These are phyloP conservation scores for Acanthaster planci DNA, from an alignment of 35 echinoderm and acorn worm genomes.

Conservation along the genomic window DNA sequence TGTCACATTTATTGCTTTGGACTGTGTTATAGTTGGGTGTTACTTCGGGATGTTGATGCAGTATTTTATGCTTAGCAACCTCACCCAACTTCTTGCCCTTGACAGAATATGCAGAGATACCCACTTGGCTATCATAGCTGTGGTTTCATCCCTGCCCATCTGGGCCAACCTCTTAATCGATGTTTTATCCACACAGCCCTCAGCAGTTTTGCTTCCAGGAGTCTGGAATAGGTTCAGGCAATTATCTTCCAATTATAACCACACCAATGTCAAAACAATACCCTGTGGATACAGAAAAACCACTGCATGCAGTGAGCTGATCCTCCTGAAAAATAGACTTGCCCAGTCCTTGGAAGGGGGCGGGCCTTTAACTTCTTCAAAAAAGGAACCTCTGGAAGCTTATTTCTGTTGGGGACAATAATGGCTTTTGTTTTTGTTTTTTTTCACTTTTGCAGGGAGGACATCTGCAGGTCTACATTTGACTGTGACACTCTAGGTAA, in stretches of 20 bases:
- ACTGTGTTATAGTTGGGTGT: too few species aligned
- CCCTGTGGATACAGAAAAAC: background rate
- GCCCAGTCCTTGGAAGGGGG: background rate
- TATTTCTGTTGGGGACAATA: background rate
- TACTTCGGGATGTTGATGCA: too few species aligned
- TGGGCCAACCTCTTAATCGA: too few species aligned
- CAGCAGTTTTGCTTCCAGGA: too few species aligned
- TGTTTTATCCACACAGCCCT: too few species aligned
- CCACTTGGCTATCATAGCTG: too few species aligned
- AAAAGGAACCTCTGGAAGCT: background rate
- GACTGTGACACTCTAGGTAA: slow-evolving; percentile 78
- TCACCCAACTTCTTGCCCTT: too few species aligned
- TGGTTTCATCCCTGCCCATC: too few species aligned
- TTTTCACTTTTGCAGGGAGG: slow-evolving; percentile 58
- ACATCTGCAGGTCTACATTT: slow-evolving; percentile 59
- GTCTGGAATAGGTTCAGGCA: background rate
- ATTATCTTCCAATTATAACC: slow-evolving; percentile 24
- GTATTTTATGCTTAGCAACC: too few species aligned
- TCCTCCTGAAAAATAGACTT: slow-evolving; percentile 11
- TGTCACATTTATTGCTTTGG: too few species aligned
- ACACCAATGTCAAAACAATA: slow-evolving; percentile 15
- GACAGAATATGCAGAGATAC: too few species aligned
- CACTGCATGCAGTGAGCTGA: background rate
- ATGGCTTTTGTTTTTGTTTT: slow-evolving; percentile 13
- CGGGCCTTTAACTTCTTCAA: background rate